These are phyloP conservation scores for Gnathonemus longibarbis DNA, from an alignment of 2,113 vertebrate genomes.

Conservation along the genomic window DNA sequence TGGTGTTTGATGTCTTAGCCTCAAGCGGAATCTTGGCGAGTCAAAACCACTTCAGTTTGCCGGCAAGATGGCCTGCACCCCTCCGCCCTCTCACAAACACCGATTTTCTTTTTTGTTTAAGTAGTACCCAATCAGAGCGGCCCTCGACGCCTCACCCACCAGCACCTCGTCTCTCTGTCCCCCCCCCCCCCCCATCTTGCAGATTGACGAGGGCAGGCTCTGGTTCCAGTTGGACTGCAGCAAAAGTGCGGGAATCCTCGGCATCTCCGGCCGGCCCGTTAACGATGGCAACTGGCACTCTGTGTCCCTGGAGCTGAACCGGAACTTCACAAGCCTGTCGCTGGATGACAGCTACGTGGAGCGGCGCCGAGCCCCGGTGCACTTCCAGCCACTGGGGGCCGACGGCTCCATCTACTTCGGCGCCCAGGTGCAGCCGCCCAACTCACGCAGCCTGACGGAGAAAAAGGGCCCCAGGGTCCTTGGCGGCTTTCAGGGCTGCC, in stretches of 20 bases:
- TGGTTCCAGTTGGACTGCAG: slow-evolving; percentile 89
- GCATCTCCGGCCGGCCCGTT: slow-evolving; percentile 78
- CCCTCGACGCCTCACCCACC: neutral
- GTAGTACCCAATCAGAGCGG: neutral
- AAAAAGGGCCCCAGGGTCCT: slow-evolving; percentile 68
- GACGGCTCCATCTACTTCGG: slow-evolving; percentile 86
- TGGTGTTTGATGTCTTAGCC: neutral
- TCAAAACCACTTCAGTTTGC: neutral
- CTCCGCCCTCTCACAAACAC: neutral
- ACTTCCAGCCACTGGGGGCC: slow-evolving; percentile 62
- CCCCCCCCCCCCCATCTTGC: slow-evolving; percentile 4
- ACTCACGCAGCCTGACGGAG: slow-evolving; percentile 68
- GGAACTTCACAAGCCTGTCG: slow-evolving; percentile 85
- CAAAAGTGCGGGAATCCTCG: slow-evolving; percentile 69
- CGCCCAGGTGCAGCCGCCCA: slow-evolving; percentile 78
- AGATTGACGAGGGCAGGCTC: slow-evolving; percentile 89
- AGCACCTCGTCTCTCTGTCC: neutral
- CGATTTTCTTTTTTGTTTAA: neutral
- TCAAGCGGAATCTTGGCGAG: neutral
- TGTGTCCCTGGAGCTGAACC: slow-evolving; percentile 81
- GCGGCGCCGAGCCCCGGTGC: slow-evolving; percentile 69
- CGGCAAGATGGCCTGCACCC: neutral
- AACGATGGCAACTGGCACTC: slow-evolving; percentile 95
- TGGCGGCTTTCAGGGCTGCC: slow-evolving; percentile 89
- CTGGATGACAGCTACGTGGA: slow-evolving; percentile 90